phyloP scores from a whole-genome alignment of 2,888 invertebrate genomes.

The Drosophila greeni region DNA sequence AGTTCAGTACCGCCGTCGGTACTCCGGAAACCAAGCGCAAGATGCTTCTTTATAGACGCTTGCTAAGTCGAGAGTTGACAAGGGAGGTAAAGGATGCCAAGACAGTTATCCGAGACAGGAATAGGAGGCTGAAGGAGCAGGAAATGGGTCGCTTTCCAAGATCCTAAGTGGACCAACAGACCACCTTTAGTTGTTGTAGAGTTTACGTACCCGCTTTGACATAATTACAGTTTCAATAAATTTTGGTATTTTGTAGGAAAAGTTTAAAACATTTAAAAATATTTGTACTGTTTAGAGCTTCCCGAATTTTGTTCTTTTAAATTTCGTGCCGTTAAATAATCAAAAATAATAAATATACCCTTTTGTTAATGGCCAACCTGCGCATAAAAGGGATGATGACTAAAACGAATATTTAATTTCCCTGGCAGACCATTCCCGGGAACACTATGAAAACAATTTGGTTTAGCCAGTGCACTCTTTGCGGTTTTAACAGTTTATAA shows the following conservation, averaged over 20 bases:
- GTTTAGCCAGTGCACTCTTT: slow-evolving; percentile 41
- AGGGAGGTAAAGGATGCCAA: slow-evolving; percentile 31
- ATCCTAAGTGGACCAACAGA: not conserved
- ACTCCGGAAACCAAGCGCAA: slow-evolving; percentile 49
- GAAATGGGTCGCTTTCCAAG: slow-evolving; percentile 23
- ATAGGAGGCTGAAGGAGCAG: slow-evolving; percentile 7
- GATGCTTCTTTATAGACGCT: slow-evolving; percentile 52
- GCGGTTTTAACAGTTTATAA: slow-evolving; percentile 66
- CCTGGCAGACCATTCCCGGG: not conserved
- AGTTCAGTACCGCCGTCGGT: slow-evolving; percentile 56
- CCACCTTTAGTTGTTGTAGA: not conserved
- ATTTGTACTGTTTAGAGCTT: too few species aligned
- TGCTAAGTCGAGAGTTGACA: slow-evolving; percentile 41
- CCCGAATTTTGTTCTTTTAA: not conserved
- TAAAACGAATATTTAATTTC: slow-evolving; percentile 3
- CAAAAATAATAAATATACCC: not conserved
- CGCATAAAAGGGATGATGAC: not conserved
- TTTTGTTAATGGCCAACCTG: not conserved
- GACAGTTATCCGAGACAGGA: slow-evolving; percentile 1
- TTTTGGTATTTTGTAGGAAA: not conserved
- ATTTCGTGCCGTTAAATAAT: not conserved
- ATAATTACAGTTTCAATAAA: not conserved
- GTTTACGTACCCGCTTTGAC: slow-evolving; percentile 15
- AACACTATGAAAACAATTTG: slow-evolving; percentile 30
- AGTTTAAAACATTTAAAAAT: not conserved